Conservation (phyloP, 2,888 invertebrate species). For the Malachius bipustulatus region DNA sequence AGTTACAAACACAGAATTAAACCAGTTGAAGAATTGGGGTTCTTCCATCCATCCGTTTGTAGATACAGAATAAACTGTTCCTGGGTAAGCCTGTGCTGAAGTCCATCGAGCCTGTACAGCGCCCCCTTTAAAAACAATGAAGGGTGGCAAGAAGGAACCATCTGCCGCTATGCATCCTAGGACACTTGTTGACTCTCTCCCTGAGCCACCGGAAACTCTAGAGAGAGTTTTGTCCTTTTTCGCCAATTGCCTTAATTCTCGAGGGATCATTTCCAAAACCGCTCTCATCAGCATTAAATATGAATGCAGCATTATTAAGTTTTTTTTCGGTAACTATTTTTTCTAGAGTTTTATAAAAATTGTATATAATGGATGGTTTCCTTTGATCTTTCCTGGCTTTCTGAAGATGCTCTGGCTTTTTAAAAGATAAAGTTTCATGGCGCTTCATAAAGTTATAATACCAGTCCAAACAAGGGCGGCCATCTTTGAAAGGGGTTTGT, state of each 20-base stretch:
- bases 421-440: conserved; percentile 18
- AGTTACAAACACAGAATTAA: conserved; percentile 9
- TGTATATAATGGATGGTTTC: too few relatives aligned
- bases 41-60: conserved; percentile 24
- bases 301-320: too few relatives aligned
- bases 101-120: conserved; percentile 21
- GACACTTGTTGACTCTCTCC: conserved; percentile 22
- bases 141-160: conserved; percentile 19
- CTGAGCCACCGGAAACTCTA: conserved; percentile 22
- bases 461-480: conserved; percentile 21
- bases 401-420: conserved; percentile 21
- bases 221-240: conserved; percentile 20
- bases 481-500: conserved; percentile 19
- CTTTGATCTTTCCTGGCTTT: conserved; percentile 21
- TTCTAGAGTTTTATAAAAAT: conserved; percentile 21
- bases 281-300: conserved; percentile 22
- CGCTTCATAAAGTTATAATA: conserved; percentile 19
- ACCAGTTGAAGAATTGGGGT: conserved; percentile 16
- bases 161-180: conserved; percentile 20
- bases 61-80: conserved; percentile 20
- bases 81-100: conserved; percentile 18
- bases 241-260: conserved; percentile 20
- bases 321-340: too few relatives aligned
- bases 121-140: conserved; percentile 24
- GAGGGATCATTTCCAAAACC: conserved; percentile 21